Evolutionary conservation across 2,113 vertebrate genomes (phyloP).

Genomic region (Myrmophylax atrothorax): DNA sequence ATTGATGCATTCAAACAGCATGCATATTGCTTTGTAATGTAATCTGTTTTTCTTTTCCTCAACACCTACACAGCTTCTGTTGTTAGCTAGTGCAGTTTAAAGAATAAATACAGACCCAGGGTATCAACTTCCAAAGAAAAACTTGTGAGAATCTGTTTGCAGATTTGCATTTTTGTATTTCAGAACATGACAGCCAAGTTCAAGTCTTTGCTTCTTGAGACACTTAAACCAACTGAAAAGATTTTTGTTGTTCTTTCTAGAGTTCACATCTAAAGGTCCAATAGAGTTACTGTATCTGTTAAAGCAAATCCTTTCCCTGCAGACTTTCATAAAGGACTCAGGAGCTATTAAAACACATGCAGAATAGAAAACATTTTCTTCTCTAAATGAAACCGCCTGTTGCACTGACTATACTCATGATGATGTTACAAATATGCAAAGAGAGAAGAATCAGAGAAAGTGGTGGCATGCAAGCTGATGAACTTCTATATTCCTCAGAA

Average conservation of each 20-base stretch:
- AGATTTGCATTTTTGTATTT: slow-evolving; percentile 38
- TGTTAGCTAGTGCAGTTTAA: slow-evolving; percentile 48
- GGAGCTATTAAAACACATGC: not conserved
- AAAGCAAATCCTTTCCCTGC: not conserved
- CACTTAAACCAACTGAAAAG: not conserved
- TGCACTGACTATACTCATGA: not conserved
- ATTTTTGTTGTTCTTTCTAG: not conserved
- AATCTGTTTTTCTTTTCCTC: slow-evolving; percentile 53
- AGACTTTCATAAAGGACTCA: not conserved
- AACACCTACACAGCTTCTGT: slow-evolving; percentile 74
- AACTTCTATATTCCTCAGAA: not conserved
- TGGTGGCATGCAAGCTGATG: not conserved
- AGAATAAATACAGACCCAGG: slow-evolving; percentile 37
- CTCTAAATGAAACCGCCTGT: not conserved
- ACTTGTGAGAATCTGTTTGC: slow-evolving; percentile 10
- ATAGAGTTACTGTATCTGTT: not conserved
- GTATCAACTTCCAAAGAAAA: slow-evolving; percentile 43
- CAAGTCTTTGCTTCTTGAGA: not conserved
- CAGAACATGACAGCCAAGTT: not conserved
- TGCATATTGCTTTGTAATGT: slow-evolving; percentile 59
- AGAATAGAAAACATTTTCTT: not conserved
- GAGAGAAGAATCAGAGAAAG: not conserved
- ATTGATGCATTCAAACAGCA: slow-evolving; percentile 54
- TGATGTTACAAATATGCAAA: not conserved
- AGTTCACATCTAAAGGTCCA: not conserved